Conservation (phyloP, 2,797 vertebrate genomes). For the Mastacembelus armatus region DNA sequence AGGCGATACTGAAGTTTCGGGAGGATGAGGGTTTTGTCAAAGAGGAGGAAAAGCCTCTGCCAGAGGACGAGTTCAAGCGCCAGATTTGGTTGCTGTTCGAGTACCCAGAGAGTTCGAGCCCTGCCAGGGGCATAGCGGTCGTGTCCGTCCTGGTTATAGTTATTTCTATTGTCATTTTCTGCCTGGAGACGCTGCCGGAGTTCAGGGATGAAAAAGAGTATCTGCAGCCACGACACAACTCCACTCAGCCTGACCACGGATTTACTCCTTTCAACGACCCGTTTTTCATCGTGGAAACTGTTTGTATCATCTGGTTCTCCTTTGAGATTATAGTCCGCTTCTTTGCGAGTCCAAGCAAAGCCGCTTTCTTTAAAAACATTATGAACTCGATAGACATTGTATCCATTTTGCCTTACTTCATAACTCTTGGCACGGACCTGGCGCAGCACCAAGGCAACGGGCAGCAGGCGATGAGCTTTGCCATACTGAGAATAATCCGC, state of each 20-base stretch:
- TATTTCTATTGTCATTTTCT: slow-evolving; percentile 99
- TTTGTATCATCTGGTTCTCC: slow-evolving; percentile 99
- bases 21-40: slow-evolving; percentile 99
- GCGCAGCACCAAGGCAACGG: slow-evolving; percentile 90
- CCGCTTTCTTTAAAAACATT: slow-evolving; percentile 96
- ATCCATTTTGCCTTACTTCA: slow-evolving; percentile 99
- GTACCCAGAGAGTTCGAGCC: slow-evolving; percentile 97
- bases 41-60: slow-evolving; percentile 94
- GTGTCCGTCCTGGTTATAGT: slow-evolving; percentile 98
- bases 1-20: slow-evolving; percentile 95
- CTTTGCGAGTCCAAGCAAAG: slow-evolving; percentile 96
- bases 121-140: slow-evolving; percentile 96
- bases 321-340: slow-evolving; percentile 98
- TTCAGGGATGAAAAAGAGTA: slow-evolving; percentile 97
- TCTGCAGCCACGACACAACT: slow-evolving; percentile 78
- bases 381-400: slow-evolving; percentile 99
- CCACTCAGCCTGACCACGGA: slow-evolving; percentile 82
- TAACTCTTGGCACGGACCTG: slow-evolving; percentile 96
- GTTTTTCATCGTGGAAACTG: slow-evolving; percentile 98
- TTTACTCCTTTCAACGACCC: slow-evolving; percentile 98
- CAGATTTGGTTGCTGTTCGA: slow-evolving; percentile 98
- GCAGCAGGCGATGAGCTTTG: slow-evolving; percentile 98
- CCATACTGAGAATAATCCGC: slow-evolving; percentile 97
- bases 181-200: slow-evolving; percentile 97
- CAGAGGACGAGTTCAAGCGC: slow-evolving; percentile 96